Percentiles rank a stretch among this genome's conserved stretches.
phyloP scores from a whole-genome alignment of 1,140 invertebrate genomes.

The Agrypnia vestita region DNA sequence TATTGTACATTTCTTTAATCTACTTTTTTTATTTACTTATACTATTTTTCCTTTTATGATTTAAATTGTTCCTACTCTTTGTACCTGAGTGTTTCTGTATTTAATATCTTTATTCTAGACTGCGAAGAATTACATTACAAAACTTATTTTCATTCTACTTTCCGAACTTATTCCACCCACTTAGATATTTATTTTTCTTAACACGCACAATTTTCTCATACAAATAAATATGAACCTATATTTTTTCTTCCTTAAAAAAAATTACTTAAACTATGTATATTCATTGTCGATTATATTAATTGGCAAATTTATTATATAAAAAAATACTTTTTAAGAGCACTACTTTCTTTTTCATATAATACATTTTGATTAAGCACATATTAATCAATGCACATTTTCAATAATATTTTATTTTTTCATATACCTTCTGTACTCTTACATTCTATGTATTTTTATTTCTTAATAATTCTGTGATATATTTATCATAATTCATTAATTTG shows the following conservation, averaged over 20 bases:
- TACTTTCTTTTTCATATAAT: not conserved
- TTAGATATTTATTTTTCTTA: not conserved
- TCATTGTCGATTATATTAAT: conserved; percentile 35
- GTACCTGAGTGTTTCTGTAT: too few relatives aligned
- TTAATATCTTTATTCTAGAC: too few relatives aligned
- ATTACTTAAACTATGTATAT: not conserved
- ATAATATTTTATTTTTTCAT: not conserved
- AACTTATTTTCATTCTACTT: not conserved
- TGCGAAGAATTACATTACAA: not conserved
- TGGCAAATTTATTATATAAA: conserved; percentile 8
- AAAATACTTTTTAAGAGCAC: not conserved
- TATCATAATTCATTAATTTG: not conserved
- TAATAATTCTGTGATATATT: conserved; percentile 3
- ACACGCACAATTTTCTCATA: too few relatives aligned
- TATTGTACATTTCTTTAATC: too few relatives aligned
- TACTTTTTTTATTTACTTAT: not conserved
- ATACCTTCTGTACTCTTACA: not conserved
- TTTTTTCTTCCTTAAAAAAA: too few relatives aligned
- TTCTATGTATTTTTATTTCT: conserved; percentile 9
- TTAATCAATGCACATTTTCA: not conserved
- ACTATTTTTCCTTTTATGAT: not conserved
- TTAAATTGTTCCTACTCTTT: not conserved
- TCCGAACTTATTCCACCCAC: not conserved
- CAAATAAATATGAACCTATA: too few relatives aligned
- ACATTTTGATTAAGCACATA: not conserved